Conservation (phyloP, 64 coral and sea anemone species). For the Orbicella faveolata region DNA sequence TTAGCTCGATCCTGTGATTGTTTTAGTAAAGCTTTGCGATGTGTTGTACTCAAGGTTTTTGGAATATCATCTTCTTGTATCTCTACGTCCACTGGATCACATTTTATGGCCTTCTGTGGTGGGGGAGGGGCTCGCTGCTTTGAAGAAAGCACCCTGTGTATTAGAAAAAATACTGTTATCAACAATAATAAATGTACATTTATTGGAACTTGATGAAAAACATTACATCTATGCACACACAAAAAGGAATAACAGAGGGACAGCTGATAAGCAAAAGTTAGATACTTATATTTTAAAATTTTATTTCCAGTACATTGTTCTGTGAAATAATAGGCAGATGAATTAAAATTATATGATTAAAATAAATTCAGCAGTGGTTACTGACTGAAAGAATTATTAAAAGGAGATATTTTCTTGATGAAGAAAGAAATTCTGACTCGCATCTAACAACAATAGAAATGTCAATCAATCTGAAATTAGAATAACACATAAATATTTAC, state of each 20-base stretch:
- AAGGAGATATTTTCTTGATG: too few relatives aligned
- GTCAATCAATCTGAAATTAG: too few relatives aligned
- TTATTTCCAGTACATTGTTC: too few relatives aligned
- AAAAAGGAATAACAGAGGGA: neutral
- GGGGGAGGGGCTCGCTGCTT: conserved; percentile 54
- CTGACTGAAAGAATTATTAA: too few relatives aligned
- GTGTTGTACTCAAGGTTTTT: conserved; percentile 42
- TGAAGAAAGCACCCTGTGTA: conserved; percentile 39
- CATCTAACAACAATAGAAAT: too few relatives aligned
- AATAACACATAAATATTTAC: too few relatives aligned
- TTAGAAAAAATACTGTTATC: neutral
- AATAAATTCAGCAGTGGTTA: too few relatives aligned
- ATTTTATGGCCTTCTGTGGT: conserved; percentile 53
- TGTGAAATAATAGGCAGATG: too few relatives aligned
- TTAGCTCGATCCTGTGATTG: conserved; percentile 51
- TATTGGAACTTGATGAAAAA: neutral
- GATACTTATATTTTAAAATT: too few relatives aligned
- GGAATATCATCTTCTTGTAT: conserved; percentile 45
- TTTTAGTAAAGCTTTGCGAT: conserved; percentile 57
- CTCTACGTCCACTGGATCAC: conserved; percentile 63
- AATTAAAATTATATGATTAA: too few relatives aligned
- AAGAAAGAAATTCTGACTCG: too few relatives aligned
- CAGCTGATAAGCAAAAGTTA: neutral
- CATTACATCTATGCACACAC: neutral
- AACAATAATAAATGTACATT: neutral